Percentiles rank a stretch among this genome's conserved stretches.
These are phyloP conservation scores for Phalacrocorax brasilianus DNA, from an alignment of 2,113 vertebrate species.

Conservation along the genomic window DNA sequence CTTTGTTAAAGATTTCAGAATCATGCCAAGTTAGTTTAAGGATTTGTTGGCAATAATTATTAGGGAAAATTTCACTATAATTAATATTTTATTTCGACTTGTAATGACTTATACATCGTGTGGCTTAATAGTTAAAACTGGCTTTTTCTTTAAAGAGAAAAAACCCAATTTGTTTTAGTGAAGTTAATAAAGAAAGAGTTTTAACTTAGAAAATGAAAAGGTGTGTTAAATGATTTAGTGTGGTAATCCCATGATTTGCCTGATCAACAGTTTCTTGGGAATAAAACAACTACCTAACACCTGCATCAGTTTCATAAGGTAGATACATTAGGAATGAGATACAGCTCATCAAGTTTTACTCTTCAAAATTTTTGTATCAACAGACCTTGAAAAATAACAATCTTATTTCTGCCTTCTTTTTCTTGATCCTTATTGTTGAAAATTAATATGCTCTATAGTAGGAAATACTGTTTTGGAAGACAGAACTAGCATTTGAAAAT, in stretches of 20 bases:
- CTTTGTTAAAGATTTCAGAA: background rate
- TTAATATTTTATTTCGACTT: background rate
- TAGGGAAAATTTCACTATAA: background rate
- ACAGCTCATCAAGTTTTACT: background rate
- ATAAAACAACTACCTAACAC: background rate
- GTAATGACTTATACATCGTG: background rate
- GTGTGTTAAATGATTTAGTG: background rate
- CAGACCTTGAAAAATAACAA: background rate
- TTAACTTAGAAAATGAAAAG: background rate
- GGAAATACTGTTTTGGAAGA: background rate
- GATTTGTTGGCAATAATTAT: background rate
- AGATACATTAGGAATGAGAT: background rate
- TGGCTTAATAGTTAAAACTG: background rate
- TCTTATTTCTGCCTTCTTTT: background rate
- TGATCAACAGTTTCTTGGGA: background rate
- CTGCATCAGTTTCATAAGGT: background rate
- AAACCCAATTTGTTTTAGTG: background rate
- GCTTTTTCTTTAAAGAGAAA: background rate
- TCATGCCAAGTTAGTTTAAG: background rate
- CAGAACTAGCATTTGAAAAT: background rate
- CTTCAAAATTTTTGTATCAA: background rate
- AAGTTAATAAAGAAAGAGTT: background rate
- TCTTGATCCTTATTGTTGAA: background rate
- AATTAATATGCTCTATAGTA: background rate
- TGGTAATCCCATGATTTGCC: background rate